phyloP scores from a whole-genome alignment of 2,888 invertebrate species.

The Rotaria macrura region DNA sequence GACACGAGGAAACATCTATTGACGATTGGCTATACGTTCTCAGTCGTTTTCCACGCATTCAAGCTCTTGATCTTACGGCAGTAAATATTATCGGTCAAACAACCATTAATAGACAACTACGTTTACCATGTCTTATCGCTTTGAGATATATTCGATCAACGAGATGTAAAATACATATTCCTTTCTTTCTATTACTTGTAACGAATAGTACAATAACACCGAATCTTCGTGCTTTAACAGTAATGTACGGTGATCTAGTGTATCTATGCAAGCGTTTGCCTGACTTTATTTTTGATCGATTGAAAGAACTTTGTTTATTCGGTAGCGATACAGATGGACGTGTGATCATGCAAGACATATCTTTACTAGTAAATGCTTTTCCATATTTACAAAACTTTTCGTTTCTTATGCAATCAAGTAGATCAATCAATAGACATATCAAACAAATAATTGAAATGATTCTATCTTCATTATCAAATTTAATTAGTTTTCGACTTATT shows the following conservation, averaged over 20 bases:
- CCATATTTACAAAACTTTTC: neutral
- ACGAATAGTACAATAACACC: neutral
- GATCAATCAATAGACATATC: neutral
- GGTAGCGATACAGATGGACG: neutral
- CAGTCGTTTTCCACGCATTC: neutral
- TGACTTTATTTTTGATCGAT: neutral
- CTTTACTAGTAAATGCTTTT: neutral
- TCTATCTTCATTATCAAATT: neutral
- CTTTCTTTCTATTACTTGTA: neutral
- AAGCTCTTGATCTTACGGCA: neutral
- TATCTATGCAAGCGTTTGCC: neutral
- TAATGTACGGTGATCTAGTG: neutral
- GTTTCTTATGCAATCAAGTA: neutral
- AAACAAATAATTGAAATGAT: neutral
- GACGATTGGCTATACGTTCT: neutral
- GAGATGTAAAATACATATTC: neutral
- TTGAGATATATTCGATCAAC: neutral
- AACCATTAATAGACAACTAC: neutral
- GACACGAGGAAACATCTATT: neutral
- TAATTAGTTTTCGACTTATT: neutral
- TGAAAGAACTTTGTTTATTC: neutral
- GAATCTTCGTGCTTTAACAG: neutral
- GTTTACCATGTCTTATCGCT: neutral
- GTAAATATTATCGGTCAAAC: neutral
- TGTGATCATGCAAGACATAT: neutral